Evolutionary conservation across 2,888 invertebrate species (phyloP).

Genomic region (Acleris cristana): DNA sequence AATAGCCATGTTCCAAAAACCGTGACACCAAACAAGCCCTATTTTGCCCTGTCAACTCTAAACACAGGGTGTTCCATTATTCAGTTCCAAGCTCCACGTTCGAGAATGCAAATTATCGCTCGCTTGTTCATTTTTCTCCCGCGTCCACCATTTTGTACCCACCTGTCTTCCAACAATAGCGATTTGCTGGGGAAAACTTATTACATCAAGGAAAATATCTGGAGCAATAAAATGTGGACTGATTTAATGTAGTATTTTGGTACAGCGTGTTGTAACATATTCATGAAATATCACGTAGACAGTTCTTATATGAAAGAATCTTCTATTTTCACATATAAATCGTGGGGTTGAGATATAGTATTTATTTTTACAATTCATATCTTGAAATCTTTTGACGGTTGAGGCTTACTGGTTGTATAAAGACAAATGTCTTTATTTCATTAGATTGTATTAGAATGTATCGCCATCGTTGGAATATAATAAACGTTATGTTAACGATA

Average conservation of each 20-base stretch:
- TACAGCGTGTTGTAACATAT: neutral
- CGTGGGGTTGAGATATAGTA: no score
- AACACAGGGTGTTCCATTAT: constrained; percentile 21
- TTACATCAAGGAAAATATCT: constrained; percentile 11
- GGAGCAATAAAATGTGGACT: neutral
- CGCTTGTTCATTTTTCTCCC: constrained; percentile 26
- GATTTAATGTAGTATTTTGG: neutral
- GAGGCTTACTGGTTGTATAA: no score
- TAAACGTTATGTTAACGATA: no score
- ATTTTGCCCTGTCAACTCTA: neutral
- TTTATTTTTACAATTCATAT: no score
- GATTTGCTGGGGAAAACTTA: constrained; percentile 21
- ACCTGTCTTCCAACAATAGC: constrained; percentile 23
- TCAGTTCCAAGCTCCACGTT: constrained; percentile 13
- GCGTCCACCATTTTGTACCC: constrained; percentile 11
- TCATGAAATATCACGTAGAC: neutral
- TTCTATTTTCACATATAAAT: no score
- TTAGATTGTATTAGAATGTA: no score
- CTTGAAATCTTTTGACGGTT: no score
- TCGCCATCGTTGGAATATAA: no score
- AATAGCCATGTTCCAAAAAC: neutral
- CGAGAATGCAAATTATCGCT: constrained; percentile 23
- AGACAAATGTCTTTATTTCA: no score
- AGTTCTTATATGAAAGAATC: no score
- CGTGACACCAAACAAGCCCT: neutral